These are phyloP conservation scores for Drosophila meridionalis DNA, from an alignment of 2,888 invertebrate genomes.

Conservation along the genomic window DNA sequence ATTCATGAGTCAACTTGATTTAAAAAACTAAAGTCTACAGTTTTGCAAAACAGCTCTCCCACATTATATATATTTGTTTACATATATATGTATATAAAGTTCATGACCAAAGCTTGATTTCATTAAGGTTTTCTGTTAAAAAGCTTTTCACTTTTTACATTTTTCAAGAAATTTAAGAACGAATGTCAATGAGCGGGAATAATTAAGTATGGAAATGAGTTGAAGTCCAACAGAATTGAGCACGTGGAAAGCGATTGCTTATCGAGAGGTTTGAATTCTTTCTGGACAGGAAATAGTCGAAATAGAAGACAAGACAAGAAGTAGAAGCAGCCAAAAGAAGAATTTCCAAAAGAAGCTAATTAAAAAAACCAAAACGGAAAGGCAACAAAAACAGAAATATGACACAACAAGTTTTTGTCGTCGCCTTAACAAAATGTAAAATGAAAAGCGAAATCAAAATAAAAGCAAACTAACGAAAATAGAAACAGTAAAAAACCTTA, in stretches of 20 bases:
- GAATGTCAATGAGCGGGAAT: slow-evolving; percentile 25
- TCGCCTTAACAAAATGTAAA: slow-evolving; percentile 57
- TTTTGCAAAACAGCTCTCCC: slow-evolving; percentile 4
- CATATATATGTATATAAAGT: neutral
- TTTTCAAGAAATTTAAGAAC: slow-evolving; percentile 27
- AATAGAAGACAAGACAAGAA: slow-evolving; percentile 16
- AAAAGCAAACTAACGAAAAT: slow-evolving; percentile 30
- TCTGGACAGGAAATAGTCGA: slow-evolving; percentile 4
- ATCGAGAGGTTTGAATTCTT: slow-evolving; percentile 43
- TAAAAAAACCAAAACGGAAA: slow-evolving; percentile 26
- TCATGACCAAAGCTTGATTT: slow-evolving; percentile 1
- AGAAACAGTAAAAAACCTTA: slow-evolving; percentile 37
- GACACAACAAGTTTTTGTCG: slow-evolving; percentile 67
- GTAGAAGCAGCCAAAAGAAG: slow-evolving; percentile 15
- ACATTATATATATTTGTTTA: too few species aligned
- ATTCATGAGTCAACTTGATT: neutral
- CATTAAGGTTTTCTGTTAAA: slow-evolving; percentile 15
- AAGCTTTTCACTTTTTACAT: slow-evolving; percentile 59
- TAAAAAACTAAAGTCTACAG: neutral
- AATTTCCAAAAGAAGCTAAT: slow-evolving; percentile 47
- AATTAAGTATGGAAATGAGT: slow-evolving; percentile 73
- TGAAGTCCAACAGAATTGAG: slow-evolving; percentile 45
- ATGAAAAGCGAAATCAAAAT: slow-evolving; percentile 68
- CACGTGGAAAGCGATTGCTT: slow-evolving; percentile 72
- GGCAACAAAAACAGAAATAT: slow-evolving; percentile 54